Evolutionary conservation across 2,888 invertebrate genomes (phyloP).

Genomic region (Drosophila flavopinicola): DNA sequence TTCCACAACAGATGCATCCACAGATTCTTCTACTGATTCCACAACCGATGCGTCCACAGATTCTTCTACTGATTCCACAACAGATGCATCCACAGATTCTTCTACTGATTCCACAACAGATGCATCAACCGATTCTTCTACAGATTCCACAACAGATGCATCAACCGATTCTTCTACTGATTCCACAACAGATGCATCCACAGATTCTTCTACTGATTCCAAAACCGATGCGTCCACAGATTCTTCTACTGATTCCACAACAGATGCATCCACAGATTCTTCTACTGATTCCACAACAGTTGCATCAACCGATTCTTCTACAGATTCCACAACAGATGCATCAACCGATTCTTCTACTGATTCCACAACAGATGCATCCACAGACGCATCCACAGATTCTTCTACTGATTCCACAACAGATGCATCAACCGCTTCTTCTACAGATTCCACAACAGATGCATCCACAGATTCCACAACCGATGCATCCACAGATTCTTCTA

Average conservation of each 20-base stretch:
- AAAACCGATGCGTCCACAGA: constrained; percentile 7
- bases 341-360: background rate
- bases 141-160: constrained; percentile 10
- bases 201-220: background rate
- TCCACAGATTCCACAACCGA: constrained; percentile 1
- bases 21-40: constrained; percentile 14
- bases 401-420: constrained; percentile 8
- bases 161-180: background rate
- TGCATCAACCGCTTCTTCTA: background rate
- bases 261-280: background rate
- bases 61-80: background rate
- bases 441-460: no score
- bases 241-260: constrained; percentile 20
- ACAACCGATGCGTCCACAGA: background rate
- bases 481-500: constrained; percentile 2
- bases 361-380: no score
- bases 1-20: background rate
- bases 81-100: background rate
- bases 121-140: constrained; percentile 12
- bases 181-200: no score
- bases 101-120: constrained; percentile 11
- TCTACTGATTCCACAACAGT: no score
- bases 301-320: background rate
- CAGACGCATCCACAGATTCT: no score
- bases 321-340: constrained; percentile 7